Base-by-base conservation (phyloP, 2,113 vertebrate species). In the Callipepla squamata region DNA sequence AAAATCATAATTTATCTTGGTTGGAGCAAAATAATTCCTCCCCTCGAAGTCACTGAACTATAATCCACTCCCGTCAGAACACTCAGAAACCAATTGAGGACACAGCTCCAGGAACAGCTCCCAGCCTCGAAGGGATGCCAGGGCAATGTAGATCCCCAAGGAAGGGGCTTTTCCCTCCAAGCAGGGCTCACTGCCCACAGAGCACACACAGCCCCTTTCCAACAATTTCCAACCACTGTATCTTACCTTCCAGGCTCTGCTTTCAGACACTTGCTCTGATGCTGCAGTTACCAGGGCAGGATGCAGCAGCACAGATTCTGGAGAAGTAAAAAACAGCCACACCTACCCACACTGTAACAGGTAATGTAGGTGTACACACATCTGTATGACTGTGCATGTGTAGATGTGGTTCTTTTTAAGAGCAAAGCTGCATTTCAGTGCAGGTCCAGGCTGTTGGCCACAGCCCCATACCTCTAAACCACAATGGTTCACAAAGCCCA, bases 351-450 rank as follows among this genome's bases (percentile, higher is more conserved):
- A 42, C 5, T 36, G 53, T 5, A 25, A 13, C 34, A 26, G 11
- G 2, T 9, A 13, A n/a, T 15, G 19, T n/a, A 21, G 40, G 63
- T 15, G 44, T 17, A 20, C 11, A 45, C 2, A n/a, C 1, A 1
- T 53, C 40, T 30, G 4, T n/a, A 45, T 2, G 2, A 1, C 1
- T 20, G 9, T 36, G 14, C 1, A 1, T 14, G 9, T 12, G 6
- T 19, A 4, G 5, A 14, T 57, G 2, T 23, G 44, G 63, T 65
- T n/a, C 63, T 22, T 57, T 84, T n/a, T 57, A 42, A 19, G 2
- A 66, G 25, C 1, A 48, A 53, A 76, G 40, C 9, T 48, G 51
- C 42, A 9, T 57, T 90, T 86, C 61, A 53, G 53, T 72, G 30
- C 40, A 57, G 59, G 18, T n/a, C 73, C 67, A 45, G 42, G 32